phyloP scores from a whole-genome alignment of 2,113 vertebrate genomes.

The Proterorhinus semilunaris region DNA sequence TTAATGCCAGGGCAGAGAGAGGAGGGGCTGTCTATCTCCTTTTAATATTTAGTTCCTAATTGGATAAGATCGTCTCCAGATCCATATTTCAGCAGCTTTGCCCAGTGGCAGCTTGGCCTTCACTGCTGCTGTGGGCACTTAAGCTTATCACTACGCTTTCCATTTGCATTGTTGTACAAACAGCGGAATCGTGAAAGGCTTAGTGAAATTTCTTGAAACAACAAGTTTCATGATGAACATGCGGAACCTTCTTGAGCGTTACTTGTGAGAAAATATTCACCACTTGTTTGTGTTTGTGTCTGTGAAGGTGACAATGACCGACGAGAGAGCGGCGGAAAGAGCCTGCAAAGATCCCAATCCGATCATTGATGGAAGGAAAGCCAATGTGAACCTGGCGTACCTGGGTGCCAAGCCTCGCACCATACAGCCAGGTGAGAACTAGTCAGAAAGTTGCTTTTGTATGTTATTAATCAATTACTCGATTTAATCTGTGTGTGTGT shows the following conservation, averaged over 20 bases:
- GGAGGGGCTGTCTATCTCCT: slow-evolving; percentile 56
- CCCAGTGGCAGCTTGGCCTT: slow-evolving; percentile 38
- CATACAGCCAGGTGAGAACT: slow-evolving; percentile 88
- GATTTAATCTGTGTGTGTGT: not conserved
- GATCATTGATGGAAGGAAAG: slow-evolving; percentile 96
- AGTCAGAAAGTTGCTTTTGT: not conserved
- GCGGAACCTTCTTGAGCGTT: not conserved
- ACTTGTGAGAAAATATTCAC: not conserved
- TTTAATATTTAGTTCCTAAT: slow-evolving; percentile 70
- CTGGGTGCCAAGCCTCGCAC: slow-evolving; percentile 94
- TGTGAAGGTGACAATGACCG: slow-evolving; percentile 92
- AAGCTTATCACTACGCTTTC: slow-evolving; percentile 53
- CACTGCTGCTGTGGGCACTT: slow-evolving; percentile 55
- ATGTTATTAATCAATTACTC: not conserved
- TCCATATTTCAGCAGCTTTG: slow-evolving; percentile 68
- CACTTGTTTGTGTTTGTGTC: not conserved
- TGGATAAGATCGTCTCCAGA: slow-evolving; percentile 65
- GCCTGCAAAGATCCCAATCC: slow-evolving; percentile 98
- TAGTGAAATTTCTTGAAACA: slow-evolving; percentile 4
- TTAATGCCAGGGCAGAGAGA: slow-evolving; percentile 57
- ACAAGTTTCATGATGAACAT: too few relatives aligned
- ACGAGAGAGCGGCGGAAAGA: slow-evolving; percentile 87
- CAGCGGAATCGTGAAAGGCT: not conserved
- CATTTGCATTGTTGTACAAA: slow-evolving; percentile 29
- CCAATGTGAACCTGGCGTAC: slow-evolving; percentile 96